These are phyloP conservation scores for Aleadryas rufinucha DNA, from an alignment of 2,113 vertebrate genomes.

Conservation along the genomic window DNA sequence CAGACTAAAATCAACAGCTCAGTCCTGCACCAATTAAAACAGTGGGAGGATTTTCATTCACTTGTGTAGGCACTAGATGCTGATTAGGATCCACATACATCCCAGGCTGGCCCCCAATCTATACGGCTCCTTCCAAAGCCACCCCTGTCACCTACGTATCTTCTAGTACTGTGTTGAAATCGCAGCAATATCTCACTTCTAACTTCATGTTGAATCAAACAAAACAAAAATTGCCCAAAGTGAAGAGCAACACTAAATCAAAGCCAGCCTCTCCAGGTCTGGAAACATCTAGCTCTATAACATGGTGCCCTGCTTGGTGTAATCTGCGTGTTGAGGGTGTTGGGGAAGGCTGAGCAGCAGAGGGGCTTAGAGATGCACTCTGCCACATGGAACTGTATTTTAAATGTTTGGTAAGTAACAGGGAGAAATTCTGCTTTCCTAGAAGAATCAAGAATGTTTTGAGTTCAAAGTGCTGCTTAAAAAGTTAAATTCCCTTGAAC, in stretches of 20 bases:
- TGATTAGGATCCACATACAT: neutral
- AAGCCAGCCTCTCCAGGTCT: neutral
- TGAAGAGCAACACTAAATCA: neutral
- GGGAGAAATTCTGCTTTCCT: neutral
- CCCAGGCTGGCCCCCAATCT: neutral
- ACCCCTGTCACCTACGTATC: neutral
- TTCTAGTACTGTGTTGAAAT: neutral
- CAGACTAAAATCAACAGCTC: neutral
- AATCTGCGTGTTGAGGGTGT: neutral
- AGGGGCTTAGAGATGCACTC: neutral
- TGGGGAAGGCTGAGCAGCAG: neutral
- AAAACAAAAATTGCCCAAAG: neutral
- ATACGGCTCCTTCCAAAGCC: neutral
- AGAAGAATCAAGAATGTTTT: neutral
- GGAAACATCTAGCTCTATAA: neutral
- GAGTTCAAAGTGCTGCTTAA: neutral
- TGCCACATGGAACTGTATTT: neutral
- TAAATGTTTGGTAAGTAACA: neutral
- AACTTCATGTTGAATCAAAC: neutral
- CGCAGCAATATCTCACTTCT: neutral
- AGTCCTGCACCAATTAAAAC: neutral
- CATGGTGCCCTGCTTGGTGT: neutral
- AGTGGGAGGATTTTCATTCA: neutral
- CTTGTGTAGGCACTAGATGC: neutral
- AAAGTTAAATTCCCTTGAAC: neutral